These are phyloP conservation scores for Hemicordylus capensis DNA, from an alignment of 2,113 vertebrate genomes.

Conservation along the genomic window DNA sequence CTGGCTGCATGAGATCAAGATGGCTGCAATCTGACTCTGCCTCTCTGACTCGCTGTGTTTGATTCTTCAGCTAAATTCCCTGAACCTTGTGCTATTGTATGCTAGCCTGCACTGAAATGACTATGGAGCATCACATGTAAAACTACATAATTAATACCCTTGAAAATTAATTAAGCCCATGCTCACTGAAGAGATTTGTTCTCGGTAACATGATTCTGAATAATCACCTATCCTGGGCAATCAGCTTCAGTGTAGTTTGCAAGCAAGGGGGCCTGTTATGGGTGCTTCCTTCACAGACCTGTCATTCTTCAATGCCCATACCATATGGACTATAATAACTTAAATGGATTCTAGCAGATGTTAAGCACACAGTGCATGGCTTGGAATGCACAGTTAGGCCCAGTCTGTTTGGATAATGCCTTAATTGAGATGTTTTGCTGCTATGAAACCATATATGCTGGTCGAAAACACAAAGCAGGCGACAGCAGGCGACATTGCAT, in stretches of 20 bases:
- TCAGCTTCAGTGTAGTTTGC: constrained; percentile 46
- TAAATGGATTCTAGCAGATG: constrained; percentile 62
- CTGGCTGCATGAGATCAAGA: not conserved
- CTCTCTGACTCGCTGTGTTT: constrained; percentile 10
- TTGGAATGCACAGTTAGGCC: constrained; percentile 45
- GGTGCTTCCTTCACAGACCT: constrained; percentile 53
- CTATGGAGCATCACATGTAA: constrained; percentile 31
- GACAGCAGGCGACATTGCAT: constrained; percentile 22
- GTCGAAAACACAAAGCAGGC: not conserved
- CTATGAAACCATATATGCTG: constrained; percentile 6
- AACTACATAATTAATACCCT: constrained; percentile 52
- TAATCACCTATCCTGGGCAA: constrained; percentile 56
- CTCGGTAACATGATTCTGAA: constrained; percentile 52
- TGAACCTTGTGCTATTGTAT: not conserved
- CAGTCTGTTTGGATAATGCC: constrained; percentile 25
- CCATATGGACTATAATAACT: constrained; percentile 63
- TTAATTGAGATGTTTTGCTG: constrained; percentile 36
- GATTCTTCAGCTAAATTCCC: not conserved
- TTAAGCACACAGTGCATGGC: constrained; percentile 33
- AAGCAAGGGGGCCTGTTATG: constrained; percentile 51
- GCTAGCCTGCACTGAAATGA: constrained; percentile 24
- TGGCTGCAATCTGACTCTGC: not conserved
- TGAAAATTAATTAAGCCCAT: constrained; percentile 61
- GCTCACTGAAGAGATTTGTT: constrained; percentile 41
- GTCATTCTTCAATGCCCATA: constrained; percentile 42